Conservation (phyloP, 92 coral and sea anemone species). For the Paramuricea clavata region DNA sequence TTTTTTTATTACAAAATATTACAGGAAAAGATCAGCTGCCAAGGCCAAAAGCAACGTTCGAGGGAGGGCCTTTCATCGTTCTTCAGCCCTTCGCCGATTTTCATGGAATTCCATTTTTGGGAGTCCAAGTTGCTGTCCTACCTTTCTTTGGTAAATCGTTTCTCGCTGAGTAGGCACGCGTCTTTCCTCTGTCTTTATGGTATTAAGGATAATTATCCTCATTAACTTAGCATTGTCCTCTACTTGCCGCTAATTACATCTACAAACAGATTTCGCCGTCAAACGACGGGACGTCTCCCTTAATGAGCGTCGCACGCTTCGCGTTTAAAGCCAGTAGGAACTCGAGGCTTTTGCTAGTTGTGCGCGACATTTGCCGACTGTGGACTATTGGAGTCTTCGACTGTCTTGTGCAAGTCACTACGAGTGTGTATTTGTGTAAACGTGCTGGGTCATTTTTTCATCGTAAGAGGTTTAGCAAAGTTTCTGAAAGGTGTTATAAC, state of each 20-base stretch:
- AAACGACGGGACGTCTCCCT: constrained; percentile 16
- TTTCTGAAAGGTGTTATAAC: too few relatives aligned
- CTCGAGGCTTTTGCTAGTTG: background rate
- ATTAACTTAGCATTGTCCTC: constrained; percentile 30
- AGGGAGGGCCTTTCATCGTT: background rate
- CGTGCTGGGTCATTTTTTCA: background rate
- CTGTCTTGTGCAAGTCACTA: background rate
- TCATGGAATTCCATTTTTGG: background rate
- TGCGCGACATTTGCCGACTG: background rate
- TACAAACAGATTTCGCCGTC: constrained; percentile 35
- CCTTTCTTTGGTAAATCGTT: background rate
- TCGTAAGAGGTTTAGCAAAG: background rate
- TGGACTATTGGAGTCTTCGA: background rate
- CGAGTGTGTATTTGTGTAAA: background rate
- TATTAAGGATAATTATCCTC: constrained; percentile 34
- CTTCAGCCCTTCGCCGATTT: background rate
- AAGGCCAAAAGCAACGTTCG: too few relatives aligned
- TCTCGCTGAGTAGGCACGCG: background rate
- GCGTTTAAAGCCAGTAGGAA: background rate
- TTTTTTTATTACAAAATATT: too few relatives aligned
- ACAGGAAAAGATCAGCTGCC: background rate
- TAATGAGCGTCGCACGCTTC: constrained; percentile 33
- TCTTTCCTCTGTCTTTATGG: background rate
- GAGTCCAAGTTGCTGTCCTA: background rate
- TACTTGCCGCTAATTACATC: constrained; percentile 44